Base-by-base conservation (phyloP, 2,888 invertebrate genomes). In the Merodon equestris region DNA sequence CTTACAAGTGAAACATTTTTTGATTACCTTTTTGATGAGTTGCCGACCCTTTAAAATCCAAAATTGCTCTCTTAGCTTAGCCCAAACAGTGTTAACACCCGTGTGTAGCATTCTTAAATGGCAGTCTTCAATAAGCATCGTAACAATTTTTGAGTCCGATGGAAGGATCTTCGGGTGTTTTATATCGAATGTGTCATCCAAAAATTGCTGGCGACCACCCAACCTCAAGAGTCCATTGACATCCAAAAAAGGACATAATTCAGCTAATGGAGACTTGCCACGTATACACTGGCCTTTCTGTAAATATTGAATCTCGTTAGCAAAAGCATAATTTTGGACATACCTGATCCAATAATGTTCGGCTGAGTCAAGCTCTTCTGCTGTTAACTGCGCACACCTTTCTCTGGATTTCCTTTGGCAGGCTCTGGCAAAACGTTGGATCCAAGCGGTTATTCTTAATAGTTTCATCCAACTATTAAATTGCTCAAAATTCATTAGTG, bases 31-130 rank as follows among this genome's bases (percentile, higher is more conserved):
- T 9, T 63, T 48, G 5, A 40, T 9, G 1, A 51, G 15, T n/a
- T 56, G 61, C n/a, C 63, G 54, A n/a, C n/a, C n/a, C n/a, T n/a
- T n/a, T n/a, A n/a, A 15, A 17, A 63, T 71, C 71, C 63, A 56
- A 51, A 56, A 63, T 14, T 38, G 5, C 44, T 70, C 45, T 13
- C 61, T 10, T 5, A 40, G 40, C 34, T 54, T 47, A 1, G 19
- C 13, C 13, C 53, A 13, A 1, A 61, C 40, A 4, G 27, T 17
- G 10, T 15, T 13, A 10, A 40, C 47, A 19, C 61, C 61, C 10
- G 45, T 19, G 14, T 71, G 70, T 18, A 71, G 10, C 5, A 19
- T 47, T 48, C 13, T 47, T 7, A 40, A 9, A 14, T 60, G 48
- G n/a, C 15, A 48, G 13, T 47, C 38, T 3, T 48, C 40, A n/a